A percentile compares a stretch with the other conserved stretches of the same genome.
phyloP scores from a whole-genome alignment of 92 coral and sea anemone species.

The Bergia puertoricense region DNA sequence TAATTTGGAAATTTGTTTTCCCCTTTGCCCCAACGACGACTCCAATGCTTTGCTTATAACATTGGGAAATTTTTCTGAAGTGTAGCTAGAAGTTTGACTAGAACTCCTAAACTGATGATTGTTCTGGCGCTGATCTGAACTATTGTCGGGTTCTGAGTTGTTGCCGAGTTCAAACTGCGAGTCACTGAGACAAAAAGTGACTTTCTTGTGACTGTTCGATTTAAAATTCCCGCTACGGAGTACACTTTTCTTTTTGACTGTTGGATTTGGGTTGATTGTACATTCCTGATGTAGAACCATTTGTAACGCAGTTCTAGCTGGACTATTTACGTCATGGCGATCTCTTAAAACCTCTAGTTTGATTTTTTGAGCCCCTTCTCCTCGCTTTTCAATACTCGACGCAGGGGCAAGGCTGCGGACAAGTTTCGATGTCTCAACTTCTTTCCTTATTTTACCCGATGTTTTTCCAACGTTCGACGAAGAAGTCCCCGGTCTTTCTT shows the following conservation, averaged over 20 bases:
- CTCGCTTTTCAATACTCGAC: neutral
- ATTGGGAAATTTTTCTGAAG: neutral
- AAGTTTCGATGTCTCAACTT: neutral
- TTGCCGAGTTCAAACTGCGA: neutral
- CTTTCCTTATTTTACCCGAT: neutral
- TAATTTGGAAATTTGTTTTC: neutral
- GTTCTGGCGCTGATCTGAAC: neutral
- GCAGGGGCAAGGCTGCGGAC: neutral
- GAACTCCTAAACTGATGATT: neutral
- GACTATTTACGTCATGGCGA: neutral
- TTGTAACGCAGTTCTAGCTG: neutral
- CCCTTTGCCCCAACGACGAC: neutral
- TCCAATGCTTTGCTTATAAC: neutral
- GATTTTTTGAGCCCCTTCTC: neutral
- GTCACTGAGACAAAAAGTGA: neutral
- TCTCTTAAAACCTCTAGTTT: no score
- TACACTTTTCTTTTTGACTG: neutral
- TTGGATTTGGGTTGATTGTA: neutral
- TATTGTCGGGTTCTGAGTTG: neutral
- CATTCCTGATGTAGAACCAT: neutral
- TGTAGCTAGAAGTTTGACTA: neutral
- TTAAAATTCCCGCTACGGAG: neutral
- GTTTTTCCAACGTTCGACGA: neutral
- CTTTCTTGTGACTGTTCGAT: neutral
- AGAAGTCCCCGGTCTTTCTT: neutral